Conservation (phyloP, 2,797 vertebrate genomes). For the Myoxocephalus aenaeus region DNA sequence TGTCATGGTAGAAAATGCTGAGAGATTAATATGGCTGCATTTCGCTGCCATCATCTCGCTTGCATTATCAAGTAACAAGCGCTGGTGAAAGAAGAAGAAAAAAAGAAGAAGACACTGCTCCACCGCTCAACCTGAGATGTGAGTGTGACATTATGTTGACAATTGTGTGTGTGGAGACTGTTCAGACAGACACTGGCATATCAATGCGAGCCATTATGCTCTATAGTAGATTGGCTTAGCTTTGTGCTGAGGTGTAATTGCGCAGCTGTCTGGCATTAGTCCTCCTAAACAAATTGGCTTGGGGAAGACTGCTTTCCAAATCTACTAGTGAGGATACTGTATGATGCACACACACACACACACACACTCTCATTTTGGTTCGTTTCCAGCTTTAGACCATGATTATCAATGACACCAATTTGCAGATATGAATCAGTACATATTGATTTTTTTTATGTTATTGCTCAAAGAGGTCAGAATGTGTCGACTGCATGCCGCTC, state of each 20-base stretch:
- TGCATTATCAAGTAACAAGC: conserved; percentile 78
- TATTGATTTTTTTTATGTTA: background rate
- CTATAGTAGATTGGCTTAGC: conserved; percentile 59
- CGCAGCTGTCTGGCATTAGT: conserved; percentile 71
- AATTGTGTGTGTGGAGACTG: conserved; percentile 65
- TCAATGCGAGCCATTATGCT: conserved; percentile 65
- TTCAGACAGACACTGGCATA: conserved; percentile 68
- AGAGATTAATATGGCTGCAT: conserved; percentile 72
- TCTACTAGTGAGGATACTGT: conserved; percentile 31
- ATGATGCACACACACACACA: conserved; percentile 15
- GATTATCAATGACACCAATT: background rate
- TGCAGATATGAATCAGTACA: background rate
- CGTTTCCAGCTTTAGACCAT: background rate
- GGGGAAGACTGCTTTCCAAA: conserved; percentile 47
- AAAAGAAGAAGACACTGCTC: conserved; percentile 48
- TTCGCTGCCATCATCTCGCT: conserved; percentile 75
- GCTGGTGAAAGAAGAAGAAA: conserved; percentile 19
- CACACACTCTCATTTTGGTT: conserved; percentile 11
- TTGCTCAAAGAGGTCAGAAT: conserved; percentile 26
- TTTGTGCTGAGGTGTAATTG: conserved; percentile 67
- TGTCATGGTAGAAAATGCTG: conserved; percentile 76
- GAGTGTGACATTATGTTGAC: conserved; percentile 70
- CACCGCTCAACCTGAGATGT: conserved; percentile 72
- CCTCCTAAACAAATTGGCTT: conserved; percentile 64
- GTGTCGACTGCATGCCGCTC: background rate